These are phyloP conservation scores for Lordiphosa fenestrarum DNA, from an alignment of 2,888 invertebrate species.

Conservation along the genomic window DNA sequence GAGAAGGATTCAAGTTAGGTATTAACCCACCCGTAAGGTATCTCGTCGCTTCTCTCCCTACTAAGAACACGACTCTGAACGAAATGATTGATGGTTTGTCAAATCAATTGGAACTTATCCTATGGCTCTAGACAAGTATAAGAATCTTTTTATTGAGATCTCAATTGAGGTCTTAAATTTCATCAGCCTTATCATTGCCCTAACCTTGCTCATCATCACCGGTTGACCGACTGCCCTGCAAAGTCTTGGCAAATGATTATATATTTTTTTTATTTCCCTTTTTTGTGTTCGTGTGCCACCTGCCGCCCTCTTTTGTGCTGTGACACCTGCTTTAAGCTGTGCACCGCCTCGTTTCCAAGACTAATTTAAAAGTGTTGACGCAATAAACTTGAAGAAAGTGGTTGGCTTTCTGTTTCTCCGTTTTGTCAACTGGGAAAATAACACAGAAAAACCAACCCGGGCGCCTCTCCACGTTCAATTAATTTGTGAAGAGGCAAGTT, in stretches of 20 bases:
- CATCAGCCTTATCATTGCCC: slow-evolving; percentile 7
- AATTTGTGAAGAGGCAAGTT: slow-evolving; percentile 42
- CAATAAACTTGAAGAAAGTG: slow-evolving; percentile 67
- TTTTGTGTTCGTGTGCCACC: slow-evolving; percentile 21
- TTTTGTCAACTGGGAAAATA: slow-evolving; percentile 24
- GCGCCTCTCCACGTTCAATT: slow-evolving; percentile 42
- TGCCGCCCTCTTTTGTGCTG: slow-evolving; percentile 31
- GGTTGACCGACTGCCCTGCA: slow-evolving; percentile 37
- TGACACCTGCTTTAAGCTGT: slow-evolving; percentile 53
- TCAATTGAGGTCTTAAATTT: too few species aligned
- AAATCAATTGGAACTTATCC: too few species aligned
- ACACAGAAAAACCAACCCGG: slow-evolving; percentile 14
- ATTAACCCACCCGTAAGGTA: too few species aligned
- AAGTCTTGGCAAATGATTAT: slow-evolving; percentile 29
- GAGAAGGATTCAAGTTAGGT: too few species aligned
- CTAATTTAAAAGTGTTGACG: slow-evolving; percentile 57
- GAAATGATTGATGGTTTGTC: too few species aligned
- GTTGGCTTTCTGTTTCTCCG: slow-evolving; percentile 50
- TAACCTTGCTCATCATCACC: slow-evolving; percentile 26
- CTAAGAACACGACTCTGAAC: too few species aligned
- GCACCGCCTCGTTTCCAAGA: slow-evolving; percentile 42
- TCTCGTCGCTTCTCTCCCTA: too few species aligned
- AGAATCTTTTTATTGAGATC: too few species aligned
- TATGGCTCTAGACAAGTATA: too few species aligned
- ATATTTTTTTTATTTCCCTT: slow-evolving; percentile 10